These are phyloP conservation scores for Aporophyla lueneburgensis DNA, from an alignment of 2,888 invertebrate genomes.

Conservation along the genomic window DNA sequence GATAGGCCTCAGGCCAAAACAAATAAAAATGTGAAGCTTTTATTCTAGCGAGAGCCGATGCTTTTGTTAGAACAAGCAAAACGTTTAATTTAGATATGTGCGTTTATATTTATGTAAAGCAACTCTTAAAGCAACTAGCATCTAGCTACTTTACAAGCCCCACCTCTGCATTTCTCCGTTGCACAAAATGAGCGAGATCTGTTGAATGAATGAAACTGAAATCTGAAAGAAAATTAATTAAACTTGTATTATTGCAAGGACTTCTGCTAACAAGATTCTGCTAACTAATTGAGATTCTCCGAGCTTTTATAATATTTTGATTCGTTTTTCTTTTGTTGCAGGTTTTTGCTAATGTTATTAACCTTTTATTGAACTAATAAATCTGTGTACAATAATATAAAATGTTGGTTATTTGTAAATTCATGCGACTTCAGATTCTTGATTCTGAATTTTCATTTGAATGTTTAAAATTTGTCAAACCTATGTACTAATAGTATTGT, in stretches of 20 bases:
- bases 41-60: neutral
- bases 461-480: neutral
- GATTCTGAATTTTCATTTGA: no score
- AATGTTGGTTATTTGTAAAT: neutral
- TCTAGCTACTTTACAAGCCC: neutral
- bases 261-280: conserved; percentile 41
- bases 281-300: conserved; percentile 47
- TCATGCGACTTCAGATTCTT: neutral
- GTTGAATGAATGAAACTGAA: conserved; percentile 38
- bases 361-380: neutral
- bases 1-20: no score
- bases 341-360: neutral
- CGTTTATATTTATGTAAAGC: neutral
- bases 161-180: conserved; percentile 32
- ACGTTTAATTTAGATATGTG: neutral
- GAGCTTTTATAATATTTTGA: conserved; percentile 43
- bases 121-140: neutral
- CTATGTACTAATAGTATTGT: no score
- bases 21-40: neutral
- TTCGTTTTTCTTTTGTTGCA: conserved; percentile 29
- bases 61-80: neutral
- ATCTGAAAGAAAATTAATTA: conserved; percentile 54
- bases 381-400: neutral
- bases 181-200: conserved; percentile 35
- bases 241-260: conserved; percentile 54